A percentile compares a stretch with the other conserved stretches of the same genome.
Evolutionary conservation across 1,140 invertebrate species (phyloP).

Genomic region (Drosophila arizonae): DNA sequence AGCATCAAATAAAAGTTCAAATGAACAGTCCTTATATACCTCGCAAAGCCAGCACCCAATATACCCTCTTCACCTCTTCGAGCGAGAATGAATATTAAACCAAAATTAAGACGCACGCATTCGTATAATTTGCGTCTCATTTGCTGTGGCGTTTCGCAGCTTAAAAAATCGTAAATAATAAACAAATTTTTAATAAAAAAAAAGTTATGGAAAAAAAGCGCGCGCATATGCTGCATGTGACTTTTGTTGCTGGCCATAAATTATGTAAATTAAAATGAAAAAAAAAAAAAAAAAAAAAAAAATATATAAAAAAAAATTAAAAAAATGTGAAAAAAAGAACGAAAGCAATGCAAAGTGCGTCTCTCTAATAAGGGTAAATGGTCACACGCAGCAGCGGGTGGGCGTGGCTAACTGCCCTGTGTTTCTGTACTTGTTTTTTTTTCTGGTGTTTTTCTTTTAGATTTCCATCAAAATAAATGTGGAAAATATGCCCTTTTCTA

Average conservation of each 20-base stretch:
- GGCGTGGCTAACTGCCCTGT: conserved; percentile 53
- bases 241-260: conserved; percentile 76
- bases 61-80: neutral
- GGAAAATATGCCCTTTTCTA: conserved; percentile 75
- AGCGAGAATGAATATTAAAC: neutral
- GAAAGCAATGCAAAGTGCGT: conserved; percentile 41
- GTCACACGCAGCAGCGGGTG: conserved; percentile 50
- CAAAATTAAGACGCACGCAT: conserved; percentile 15
- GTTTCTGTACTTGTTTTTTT: neutral
- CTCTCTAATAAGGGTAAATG: conserved; percentile 73
- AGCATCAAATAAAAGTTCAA: no score
- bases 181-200: conserved; percentile 71
- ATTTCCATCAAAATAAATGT: conserved; percentile 52
- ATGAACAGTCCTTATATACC: no score
- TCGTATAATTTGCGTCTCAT: conserved; percentile 62
- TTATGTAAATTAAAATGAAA: conserved; percentile 74
- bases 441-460: conserved; percentile 13
- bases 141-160: conserved; percentile 34
- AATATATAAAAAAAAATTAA: conserved; percentile 51
- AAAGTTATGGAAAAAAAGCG: conserved; percentile 42
- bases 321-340: conserved; percentile 32
- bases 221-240: conserved; percentile 71
- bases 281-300: conserved; percentile 41
- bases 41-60: neutral
- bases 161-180: conserved; percentile 73